Percentiles rank a stretch among this genome's conserved stretches.
Evolutionary conservation across 2,888 invertebrate genomes (phyloP).

Genomic region (Bombylius major): DNA sequence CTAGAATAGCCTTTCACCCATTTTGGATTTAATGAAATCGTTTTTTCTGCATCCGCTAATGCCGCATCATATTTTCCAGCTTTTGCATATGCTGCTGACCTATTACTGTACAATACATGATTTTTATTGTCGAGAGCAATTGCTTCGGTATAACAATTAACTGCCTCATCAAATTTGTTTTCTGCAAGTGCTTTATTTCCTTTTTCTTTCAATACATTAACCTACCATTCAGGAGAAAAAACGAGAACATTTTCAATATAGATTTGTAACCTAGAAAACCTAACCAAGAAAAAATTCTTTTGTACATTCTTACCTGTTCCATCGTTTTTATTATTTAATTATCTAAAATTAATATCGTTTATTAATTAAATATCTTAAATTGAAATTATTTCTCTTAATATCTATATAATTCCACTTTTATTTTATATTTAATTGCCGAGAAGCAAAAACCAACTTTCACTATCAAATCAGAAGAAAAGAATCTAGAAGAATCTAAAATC

Average conservation of each 20-base stretch:
- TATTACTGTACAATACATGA: conserved; percentile 82
- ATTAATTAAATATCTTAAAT: too few species aligned
- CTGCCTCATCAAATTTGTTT: conserved; percentile 65
- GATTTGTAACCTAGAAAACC: too few species aligned
- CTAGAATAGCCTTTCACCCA: conserved; percentile 86
- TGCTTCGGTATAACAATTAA: conserved; percentile 67
- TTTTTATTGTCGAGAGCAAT: conserved; percentile 66
- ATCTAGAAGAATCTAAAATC: too few species aligned
- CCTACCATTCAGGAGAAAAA: conserved; percentile 40
- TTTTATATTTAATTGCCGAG: too few species aligned
- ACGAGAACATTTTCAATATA: conserved; percentile 2
- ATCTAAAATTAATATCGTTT: too few species aligned
- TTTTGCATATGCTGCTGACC: conserved; percentile 84
- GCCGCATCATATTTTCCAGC: conserved; percentile 60
- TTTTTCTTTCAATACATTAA: conserved; percentile 68
- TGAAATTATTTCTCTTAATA: too few species aligned
- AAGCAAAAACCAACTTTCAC: too few species aligned
- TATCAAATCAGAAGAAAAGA: too few species aligned
- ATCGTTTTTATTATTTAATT: background rate
- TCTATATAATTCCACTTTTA: too few species aligned
- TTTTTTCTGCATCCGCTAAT: conserved; percentile 73
- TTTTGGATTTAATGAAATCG: conserved; percentile 62
- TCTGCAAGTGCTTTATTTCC: conserved; percentile 74
- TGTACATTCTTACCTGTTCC: conserved; percentile 1
- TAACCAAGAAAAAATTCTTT: conserved; percentile 1